Base-by-base conservation (phyloP, 2,888 invertebrate species). In the Chloroclystis v-ata region DNA sequence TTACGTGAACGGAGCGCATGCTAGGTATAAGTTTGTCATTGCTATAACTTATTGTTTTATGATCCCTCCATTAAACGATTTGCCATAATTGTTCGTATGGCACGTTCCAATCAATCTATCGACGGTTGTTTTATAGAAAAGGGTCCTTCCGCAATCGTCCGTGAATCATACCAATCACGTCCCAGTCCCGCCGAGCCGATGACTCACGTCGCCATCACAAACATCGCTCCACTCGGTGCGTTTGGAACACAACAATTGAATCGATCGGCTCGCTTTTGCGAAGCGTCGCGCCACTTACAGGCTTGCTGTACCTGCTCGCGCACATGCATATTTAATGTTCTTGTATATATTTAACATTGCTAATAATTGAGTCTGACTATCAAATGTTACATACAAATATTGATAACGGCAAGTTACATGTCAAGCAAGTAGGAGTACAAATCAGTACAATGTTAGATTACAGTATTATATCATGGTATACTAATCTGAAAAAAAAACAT, bases 231-330 rank as follows among this genome's bases (percentile, higher is more conserved):
- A 41, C 43, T 30, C 43, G 43, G 52, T 47, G 45, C 49, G 12
- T 14, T 5, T 9, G 26, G 8, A 14, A 60, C 58, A 60, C 57
- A 61, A 58, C 56, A 56, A 61, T 61, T 59, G 49, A 57, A 57
- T 56, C 53, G 56, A 54, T 54, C 40, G 44, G 44, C 49, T 50
- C 53, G 43, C 53, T 51, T 57, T 51, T 32, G 32, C 9, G 13
- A 16, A n/a, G 33, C 16, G 33, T 16, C 33, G 10, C 6, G 33
- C 20, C 20, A 33, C 16, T n/a, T n/a, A 16, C 9, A 32, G 12
- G 14, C 3, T 29, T 20, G 16, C n/a, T 20, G 20, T 20, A 20
- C 20, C n/a, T n/a, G n/a, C n/a, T n/a, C n/a, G n/a, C n/a, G n/a
- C n/a, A n/a, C n/a, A n/a, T n/a, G n/a, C n/a, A n/a, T n/a, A n/a